Percentiles rank a stretch among this genome's conserved stretches.
These are phyloP conservation scores for Cinara cedri DNA, from an alignment of 2,888 invertebrate species.

Conservation along the genomic window DNA sequence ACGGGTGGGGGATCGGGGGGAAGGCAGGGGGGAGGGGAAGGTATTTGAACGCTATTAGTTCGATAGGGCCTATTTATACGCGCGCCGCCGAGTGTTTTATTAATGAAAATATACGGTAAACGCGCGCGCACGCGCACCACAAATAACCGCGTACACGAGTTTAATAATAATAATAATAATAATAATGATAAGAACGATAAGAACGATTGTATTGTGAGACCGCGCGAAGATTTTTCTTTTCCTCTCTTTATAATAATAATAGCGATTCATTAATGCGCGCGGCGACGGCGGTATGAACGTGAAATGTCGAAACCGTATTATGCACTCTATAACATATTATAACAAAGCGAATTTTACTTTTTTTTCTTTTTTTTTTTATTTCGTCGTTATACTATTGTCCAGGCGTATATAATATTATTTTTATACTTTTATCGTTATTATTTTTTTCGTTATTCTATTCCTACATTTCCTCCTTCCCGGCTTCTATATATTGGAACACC, in stretches of 20 bases:
- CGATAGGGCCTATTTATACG: slow-evolving; percentile 7
- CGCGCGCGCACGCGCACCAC: neutral
- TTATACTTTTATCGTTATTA: slow-evolving; percentile 4
- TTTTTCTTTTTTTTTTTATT: slow-evolving; percentile 9
- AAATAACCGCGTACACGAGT: neutral
- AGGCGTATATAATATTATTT: neutral
- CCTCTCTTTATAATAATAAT: slow-evolving; percentile 12
- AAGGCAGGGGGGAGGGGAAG: neutral
- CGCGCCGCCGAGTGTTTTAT: slow-evolving; percentile 42
- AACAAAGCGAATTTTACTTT: slow-evolving; percentile 38
- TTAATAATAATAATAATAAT: neutral
- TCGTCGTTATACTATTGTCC: neutral
- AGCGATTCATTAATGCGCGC: slow-evolving; percentile 39
- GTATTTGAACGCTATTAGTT: slow-evolving; percentile 48
- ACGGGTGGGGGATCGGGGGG: neutral
- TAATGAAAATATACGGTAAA: slow-evolving; percentile 43
- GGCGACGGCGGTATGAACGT: no score
- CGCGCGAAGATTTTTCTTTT: neutral
- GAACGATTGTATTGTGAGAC: no score
- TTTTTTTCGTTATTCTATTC: no score
- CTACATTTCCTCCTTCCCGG: neutral
- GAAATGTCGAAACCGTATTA: no score
- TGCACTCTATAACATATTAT: neutral
- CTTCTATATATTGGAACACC: slow-evolving; percentile 15
- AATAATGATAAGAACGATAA: neutral